Evolutionary conservation across 2,797 vertebrate species (phyloP).

Genomic region (Leptatherina wallacei): DNA sequence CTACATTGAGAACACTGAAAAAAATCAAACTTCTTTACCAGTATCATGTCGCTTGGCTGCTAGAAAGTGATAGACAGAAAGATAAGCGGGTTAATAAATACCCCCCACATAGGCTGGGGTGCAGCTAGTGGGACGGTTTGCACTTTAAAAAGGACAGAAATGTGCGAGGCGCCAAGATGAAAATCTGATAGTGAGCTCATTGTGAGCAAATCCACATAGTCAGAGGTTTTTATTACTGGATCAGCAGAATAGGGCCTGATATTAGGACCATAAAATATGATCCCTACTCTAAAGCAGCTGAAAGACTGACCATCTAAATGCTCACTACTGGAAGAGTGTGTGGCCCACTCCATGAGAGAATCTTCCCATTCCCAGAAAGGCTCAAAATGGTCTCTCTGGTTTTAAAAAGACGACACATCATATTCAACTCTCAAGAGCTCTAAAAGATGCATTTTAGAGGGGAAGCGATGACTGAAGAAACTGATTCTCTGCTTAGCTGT

Average conservation of each 20-base stretch:
- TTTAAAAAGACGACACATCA: constrained; percentile 16
- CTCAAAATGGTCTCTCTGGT: constrained; percentile 5
- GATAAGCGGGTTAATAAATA: constrained; percentile 58
- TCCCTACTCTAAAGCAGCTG: constrained; percentile 45
- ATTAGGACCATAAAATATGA: constrained; percentile 68
- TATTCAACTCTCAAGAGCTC: constrained; percentile 8
- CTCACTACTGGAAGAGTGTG: constrained; percentile 10
- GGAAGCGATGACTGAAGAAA: constrained; percentile 28
- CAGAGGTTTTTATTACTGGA: constrained; percentile 68
- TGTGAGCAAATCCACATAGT: constrained; percentile 60
- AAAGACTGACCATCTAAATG: constrained; percentile 41
- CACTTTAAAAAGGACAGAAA: constrained; percentile 77
- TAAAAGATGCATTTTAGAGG: constrained; percentile 9
- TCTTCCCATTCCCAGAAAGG: constrained; percentile 12
- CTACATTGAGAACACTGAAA: constrained; percentile 24
- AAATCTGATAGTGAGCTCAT: constrained; percentile 74
- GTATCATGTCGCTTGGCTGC: constrained; percentile 21
- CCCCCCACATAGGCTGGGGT: constrained; percentile 23
- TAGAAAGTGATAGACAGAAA: constrained; percentile 34
- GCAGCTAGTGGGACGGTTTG: constrained; percentile 54
- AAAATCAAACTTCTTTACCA: constrained; percentile 38
- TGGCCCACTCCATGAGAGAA: background rate
- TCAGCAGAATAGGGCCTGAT: constrained; percentile 70
- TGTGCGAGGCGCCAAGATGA: constrained; percentile 66
- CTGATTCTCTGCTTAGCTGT: constrained; percentile 9